A percentile compares a stretch with the other conserved stretches of the same genome.
phyloP scores from a whole-genome alignment of 2,888 invertebrate genomes.

The Morpho achilles region DNA sequence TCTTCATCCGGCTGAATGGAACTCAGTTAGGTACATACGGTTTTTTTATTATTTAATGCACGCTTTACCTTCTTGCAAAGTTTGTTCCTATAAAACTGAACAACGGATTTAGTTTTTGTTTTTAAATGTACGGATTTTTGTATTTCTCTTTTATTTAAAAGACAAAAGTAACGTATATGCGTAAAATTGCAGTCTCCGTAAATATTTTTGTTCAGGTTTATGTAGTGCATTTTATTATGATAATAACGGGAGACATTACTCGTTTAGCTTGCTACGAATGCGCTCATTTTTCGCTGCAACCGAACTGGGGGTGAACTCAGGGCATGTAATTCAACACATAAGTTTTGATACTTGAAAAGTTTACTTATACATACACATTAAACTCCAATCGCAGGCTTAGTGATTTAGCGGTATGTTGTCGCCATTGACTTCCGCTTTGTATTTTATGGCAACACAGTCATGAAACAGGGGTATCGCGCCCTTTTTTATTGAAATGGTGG shows the following conservation, averaged over 20 bases:
- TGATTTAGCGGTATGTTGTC: too few species aligned
- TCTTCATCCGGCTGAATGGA: conserved; percentile 71
- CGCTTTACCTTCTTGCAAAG: conserved; percentile 20
- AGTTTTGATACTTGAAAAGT: conserved; percentile 31
- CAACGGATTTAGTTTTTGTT: conserved; percentile 29
- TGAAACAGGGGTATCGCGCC: too few species aligned
- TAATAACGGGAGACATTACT: conserved; percentile 66
- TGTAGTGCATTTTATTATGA: conserved; percentile 63
- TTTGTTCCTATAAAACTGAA: conserved; percentile 20
- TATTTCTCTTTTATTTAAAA: conserved; percentile 32
- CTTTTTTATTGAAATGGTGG: too few species aligned
- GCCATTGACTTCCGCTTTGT: too few species aligned
- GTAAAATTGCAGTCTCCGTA: conserved; percentile 46
- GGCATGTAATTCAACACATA: conserved; percentile 33
- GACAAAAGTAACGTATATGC: conserved; percentile 36
- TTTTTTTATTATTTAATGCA: conserved; percentile 19
- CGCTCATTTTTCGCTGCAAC: conserved; percentile 60
- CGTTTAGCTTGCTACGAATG: conserved; percentile 60
- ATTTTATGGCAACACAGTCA: too few species aligned
- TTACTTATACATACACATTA: too few species aligned
- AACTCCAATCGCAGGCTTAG: too few species aligned
- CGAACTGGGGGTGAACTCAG: conserved; percentile 43
- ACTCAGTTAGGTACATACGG: conserved; percentile 31
- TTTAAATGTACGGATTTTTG: conserved; percentile 28
- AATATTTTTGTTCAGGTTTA: conserved; percentile 44